Percentiles rank a stretch among this genome's conserved stretches.
Evolutionary conservation across 2,888 invertebrate genomes (phyloP).

Genomic region (Rhagophthalmus giganteus): DNA sequence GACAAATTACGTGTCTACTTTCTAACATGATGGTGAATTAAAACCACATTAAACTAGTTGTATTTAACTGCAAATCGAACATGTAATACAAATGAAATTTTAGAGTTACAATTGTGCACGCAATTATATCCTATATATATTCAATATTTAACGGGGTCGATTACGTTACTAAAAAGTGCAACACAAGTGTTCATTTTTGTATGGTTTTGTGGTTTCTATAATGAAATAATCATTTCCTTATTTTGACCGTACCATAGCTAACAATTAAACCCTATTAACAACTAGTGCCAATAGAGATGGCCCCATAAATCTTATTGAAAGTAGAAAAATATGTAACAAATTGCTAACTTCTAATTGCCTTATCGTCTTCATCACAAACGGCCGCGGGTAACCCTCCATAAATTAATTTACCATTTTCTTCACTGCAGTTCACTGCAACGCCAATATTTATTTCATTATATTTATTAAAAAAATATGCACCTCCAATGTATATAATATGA

Average conservation of each 20-base stretch:
- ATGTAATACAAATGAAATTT: too few species aligned
- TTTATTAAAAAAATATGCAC: too few species aligned
- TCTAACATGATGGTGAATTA: too few species aligned
- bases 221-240: neutral
- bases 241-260: neutral
- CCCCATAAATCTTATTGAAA: slow-evolving; percentile 26
- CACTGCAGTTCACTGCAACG: slow-evolving; percentile 5
- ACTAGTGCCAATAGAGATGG: slow-evolving; percentile 19
- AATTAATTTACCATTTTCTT: slow-evolving; percentile 18
- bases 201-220: neutral
- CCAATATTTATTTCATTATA: neutral
- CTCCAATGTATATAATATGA: too few species aligned
- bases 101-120: neutral
- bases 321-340: slow-evolving; percentile 18
- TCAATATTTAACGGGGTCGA: neutral
- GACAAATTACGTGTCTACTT: too few species aligned
- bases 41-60: too few species aligned
- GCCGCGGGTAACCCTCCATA: slow-evolving; percentile 9
- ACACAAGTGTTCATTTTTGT: too few species aligned
- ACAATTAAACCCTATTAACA: slow-evolving; percentile 19
- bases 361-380: slow-evolving; percentile 21
- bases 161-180: too few species aligned
- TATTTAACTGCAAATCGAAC: too few species aligned
- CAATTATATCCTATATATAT: neutral
- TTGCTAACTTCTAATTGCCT: slow-evolving; percentile 18